These are phyloP conservation scores for Gyrodactylus salaris DNA, from an alignment of 1,140 invertebrate species.

Conservation along the genomic window DNA sequence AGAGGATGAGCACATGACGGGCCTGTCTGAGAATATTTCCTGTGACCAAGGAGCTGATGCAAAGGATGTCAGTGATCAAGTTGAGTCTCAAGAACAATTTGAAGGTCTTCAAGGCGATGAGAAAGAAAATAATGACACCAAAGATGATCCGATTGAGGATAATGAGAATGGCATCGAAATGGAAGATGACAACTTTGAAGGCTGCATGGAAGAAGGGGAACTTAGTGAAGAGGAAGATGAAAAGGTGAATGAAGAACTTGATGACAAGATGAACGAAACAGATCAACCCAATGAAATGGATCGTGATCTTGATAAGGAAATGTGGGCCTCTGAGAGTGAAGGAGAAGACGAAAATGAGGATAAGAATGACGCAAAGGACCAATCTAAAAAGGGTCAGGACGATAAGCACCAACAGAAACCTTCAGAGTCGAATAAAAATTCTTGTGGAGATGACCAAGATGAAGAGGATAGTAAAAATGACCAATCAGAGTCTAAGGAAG, in stretches of 20 bases:
- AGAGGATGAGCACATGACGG: background rate
- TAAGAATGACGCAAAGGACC: slow-evolving; percentile 24
- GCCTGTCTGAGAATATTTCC: slow-evolving; percentile 8
- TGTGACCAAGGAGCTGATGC: slow-evolving; percentile 60
- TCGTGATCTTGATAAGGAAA: slow-evolving; percentile 25
- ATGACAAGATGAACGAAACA: slow-evolving; percentile 71
- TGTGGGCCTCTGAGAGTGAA: slow-evolving; percentile 41
- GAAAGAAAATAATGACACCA: slow-evolving; percentile 19
- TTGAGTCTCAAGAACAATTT: slow-evolving; percentile 14
- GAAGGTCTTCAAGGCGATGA: slow-evolving; percentile 36
- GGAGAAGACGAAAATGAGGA: slow-evolving; percentile 31
- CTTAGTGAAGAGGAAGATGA: slow-evolving; percentile 31
- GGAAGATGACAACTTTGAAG: slow-evolving; percentile 16
- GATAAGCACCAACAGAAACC: slow-evolving; percentile 20
- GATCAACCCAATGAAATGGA: slow-evolving; percentile 34
- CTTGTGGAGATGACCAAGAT: slow-evolving; percentile 23
- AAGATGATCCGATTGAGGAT: slow-evolving; percentile 4
- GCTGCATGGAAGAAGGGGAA: slow-evolving; percentile 23
- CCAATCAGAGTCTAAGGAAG: slow-evolving; percentile 21
- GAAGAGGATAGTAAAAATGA: slow-evolving; percentile 31
- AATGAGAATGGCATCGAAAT: slow-evolving; percentile 6
- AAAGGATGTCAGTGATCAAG: slow-evolving; percentile 54
- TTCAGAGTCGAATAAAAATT: slow-evolving; percentile 36
- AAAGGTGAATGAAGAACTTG: slow-evolving; percentile 26
- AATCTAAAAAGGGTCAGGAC: slow-evolving; percentile 14